Percentiles rank a stretch among this genome's conserved stretches.
Evolutionary conservation across 2,113 vertebrate species (phyloP).

Genomic region (Microcebus griseorufus): DNA sequence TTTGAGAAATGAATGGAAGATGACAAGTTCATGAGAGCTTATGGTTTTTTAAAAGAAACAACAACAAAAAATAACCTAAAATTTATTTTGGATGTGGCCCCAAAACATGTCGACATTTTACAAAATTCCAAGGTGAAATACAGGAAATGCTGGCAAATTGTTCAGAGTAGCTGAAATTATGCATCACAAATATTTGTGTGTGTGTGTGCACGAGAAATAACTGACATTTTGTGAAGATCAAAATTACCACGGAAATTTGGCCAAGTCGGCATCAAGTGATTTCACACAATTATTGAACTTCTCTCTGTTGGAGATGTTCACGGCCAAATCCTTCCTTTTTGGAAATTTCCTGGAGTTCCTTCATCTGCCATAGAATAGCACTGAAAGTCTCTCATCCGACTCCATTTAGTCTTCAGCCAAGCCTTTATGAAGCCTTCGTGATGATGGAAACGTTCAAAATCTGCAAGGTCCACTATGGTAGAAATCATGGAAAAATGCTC

Average conservation of each 20-base stretch:
- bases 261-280: constrained; percentile 76
- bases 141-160: constrained; percentile 83
- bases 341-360: constrained; percentile 64
- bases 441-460: not conserved
- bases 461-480: not conserved
- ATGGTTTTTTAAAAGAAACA: constrained; percentile 56
- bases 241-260: constrained; percentile 86
- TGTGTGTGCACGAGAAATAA: constrained; percentile 64
- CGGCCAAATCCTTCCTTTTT: constrained; percentile 59
- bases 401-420: not conserved
- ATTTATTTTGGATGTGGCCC: constrained; percentile 73
- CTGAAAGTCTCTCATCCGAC: not conserved
- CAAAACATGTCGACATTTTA: constrained; percentile 75
- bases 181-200: constrained; percentile 81
- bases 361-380: constrained; percentile 45
- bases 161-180: constrained; percentile 83
- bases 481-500: not conserved
- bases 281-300: constrained; percentile 76
- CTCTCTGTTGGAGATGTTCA: constrained; percentile 74
- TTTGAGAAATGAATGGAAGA: constrained; percentile 72
- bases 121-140: constrained; percentile 77
- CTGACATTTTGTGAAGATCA: constrained; percentile 85
- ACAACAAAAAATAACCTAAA: constrained; percentile 3
- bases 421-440: not conserved
- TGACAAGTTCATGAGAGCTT: constrained; percentile 66